Base-by-base conservation (phyloP, 2,113 vertebrate genomes). In the Ictalurus punctatus region DNA sequence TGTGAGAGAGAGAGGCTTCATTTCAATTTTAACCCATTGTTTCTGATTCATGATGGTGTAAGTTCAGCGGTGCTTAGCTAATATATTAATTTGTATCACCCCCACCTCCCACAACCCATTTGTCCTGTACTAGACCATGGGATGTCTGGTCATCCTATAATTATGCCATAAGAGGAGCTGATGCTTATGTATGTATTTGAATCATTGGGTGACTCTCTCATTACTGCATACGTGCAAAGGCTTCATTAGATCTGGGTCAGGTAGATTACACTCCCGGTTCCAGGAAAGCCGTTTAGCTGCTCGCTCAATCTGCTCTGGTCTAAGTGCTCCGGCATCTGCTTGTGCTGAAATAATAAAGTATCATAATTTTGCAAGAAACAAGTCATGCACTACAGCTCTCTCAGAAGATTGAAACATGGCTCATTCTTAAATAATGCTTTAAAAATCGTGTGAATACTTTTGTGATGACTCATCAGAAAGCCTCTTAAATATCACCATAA, bases 221-320 rank as follows among this genome's bases (percentile, higher is more conserved):
- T 54, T 84, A 61, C 34, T 84, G 37, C 59, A 30, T 74, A 61
- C 52, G 10, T 56, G 30, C 37, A 73, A 81, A 84, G 69, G 27
- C 83, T 84, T 17, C 27, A 25, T 87, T 74, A 74, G 85, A 89
- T 90, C 87, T 90, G 86, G 88, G 89, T 90, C 90, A 92, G 84
- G 86, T 79, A 79, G 86, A 92, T 90, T 91, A 91, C 83, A 69
- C 56, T 71, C 56, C 27, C 17, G 86, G 74, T 61, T 30, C 56
- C 54, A 14, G n/a, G 40, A 81, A 90, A 89, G 87, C 88, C 37
- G 2, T 88, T 91, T 85, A 89, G 48, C 85, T 90, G 54, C 3
- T 78, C 25, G 82, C 13, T 56, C 88, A 84, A 21, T 79, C 84
- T 78, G 34, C 27, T 34, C 59, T 86, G 27, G 37, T 37, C 6